Percentiles rank a stretch among this genome's conserved stretches.
Conservation (phyloP, 2,888 invertebrate genomes). For the Ochropleura plecta region DNA sequence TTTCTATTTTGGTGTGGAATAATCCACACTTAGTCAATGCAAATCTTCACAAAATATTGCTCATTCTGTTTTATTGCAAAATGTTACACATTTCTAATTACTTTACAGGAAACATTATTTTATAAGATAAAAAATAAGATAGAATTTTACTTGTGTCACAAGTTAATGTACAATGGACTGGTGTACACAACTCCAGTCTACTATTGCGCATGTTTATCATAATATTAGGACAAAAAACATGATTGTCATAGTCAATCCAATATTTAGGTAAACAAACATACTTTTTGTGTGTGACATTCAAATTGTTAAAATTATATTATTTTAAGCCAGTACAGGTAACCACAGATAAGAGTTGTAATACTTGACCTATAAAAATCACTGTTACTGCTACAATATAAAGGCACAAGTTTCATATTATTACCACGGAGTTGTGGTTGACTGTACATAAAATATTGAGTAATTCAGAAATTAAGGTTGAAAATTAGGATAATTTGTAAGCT, state of each 20-base stretch:
- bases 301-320: neutral
- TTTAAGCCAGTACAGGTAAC: neutral
- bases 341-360: neutral
- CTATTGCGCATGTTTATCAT: neutral
- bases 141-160: neutral
- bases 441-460: neutral
- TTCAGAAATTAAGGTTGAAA: too few species aligned
- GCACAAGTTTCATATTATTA: neutral
- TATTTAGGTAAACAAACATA: neutral
- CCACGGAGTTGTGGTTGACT: neutral
- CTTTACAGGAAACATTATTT: neutral
- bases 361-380: neutral
- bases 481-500: neutral
- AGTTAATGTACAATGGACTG: neutral
- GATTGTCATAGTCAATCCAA: neutral
- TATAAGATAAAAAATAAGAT: too few species aligned
- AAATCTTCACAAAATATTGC: slow-evolving; percentile 17
- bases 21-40: neutral
- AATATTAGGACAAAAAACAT: neutral
- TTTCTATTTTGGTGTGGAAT: neutral
- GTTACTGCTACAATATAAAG: neutral
- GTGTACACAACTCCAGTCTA: neutral
- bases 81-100: neutral
- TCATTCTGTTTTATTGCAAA: neutral
- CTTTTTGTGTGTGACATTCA: neutral